Percentiles rank a stretch among this genome's conserved stretches.
Evolutionary conservation across 2,113 vertebrate species (phyloP).

Genomic region (Ancistrus triradiatus): DNA sequence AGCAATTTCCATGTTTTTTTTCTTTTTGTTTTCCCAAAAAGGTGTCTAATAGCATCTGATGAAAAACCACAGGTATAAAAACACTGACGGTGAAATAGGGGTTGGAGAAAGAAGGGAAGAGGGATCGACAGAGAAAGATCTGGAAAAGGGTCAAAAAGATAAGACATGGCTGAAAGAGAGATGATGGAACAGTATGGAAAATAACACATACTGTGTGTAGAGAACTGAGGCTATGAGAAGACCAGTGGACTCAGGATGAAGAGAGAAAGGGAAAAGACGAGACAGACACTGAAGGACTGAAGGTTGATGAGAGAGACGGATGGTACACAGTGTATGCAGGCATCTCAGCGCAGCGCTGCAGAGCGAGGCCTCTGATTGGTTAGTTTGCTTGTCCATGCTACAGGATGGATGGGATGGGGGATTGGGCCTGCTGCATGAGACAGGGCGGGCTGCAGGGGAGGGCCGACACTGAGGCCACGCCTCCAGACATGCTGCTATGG

Average conservation of each 20-base stretch:
- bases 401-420: constrained; percentile 84
- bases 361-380: constrained; percentile 68
- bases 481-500: constrained; percentile 83
- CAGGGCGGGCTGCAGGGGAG: constrained; percentile 82
- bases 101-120: constrained; percentile 35
- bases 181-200: constrained; percentile 40
- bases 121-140: constrained; percentile 47
- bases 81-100: constrained; percentile 15
- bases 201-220: constrained; percentile 38
- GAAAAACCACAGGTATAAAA: constrained; percentile 45
- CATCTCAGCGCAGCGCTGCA: constrained; percentile 43
- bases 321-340: constrained; percentile 47
- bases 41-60: constrained; percentile 43
- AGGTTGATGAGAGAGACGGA: constrained; percentile 40
- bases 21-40: constrained; percentile 6
- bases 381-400: constrained; percentile 79
- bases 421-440: constrained; percentile 84
- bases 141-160: constrained; percentile 40
- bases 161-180: constrained; percentile 44
- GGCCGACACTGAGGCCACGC: constrained; percentile 79
- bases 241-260: constrained; percentile 50
- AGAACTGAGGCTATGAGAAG: constrained; percentile 38
- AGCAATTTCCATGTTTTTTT: constrained; percentile 36
- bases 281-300: constrained; percentile 36
- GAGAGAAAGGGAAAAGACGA: constrained; percentile 43